Percentiles rank a stretch among this genome's conserved stretches.
Evolutionary conservation across 2,888 invertebrate genomes (phyloP).

Genomic region (Eupithecia exiguata): DNA sequence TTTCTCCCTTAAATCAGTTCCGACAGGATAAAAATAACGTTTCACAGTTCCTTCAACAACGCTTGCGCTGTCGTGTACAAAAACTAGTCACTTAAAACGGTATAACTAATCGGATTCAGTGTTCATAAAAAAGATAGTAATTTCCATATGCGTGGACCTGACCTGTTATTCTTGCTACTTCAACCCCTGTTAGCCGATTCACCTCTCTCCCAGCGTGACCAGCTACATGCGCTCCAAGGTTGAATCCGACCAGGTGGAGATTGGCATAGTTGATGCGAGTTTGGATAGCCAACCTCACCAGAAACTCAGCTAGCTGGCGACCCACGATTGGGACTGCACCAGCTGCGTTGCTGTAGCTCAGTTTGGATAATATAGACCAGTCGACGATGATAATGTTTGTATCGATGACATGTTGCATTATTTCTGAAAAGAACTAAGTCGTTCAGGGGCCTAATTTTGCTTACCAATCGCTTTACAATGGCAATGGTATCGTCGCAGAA

Average conservation of each 20-base stretch:
- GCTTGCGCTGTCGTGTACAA: neutral
- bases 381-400: conserved; percentile 63
- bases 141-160: conserved; percentile 21
- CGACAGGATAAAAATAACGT: neutral
- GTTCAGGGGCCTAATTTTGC: neutral
- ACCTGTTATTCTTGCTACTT: conserved; percentile 67
- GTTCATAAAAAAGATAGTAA: neutral
- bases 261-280: conserved; percentile 34
- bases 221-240: conserved; percentile 66
- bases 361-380: conserved; percentile 57
- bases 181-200: conserved; percentile 24
- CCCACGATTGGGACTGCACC: conserved; percentile 55
- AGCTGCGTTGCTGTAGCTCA: conserved; percentile 54
- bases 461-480: neutral
- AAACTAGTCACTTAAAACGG: neutral
- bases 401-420: conserved; percentile 35
- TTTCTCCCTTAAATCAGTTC: neutral
- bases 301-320: conserved; percentile 45
- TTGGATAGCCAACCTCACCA: conserved; percentile 41
- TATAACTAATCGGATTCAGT: neutral
- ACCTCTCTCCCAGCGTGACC: conserved; percentile 56
- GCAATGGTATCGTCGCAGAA: too few species aligned
- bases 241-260: conserved; percentile 64
- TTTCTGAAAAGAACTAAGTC: conserved; percentile 14
- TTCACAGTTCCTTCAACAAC: neutral